Evolutionary conservation across 2,888 invertebrate genomes (phyloP).

Genomic region (Agrotis clavis): DNA sequence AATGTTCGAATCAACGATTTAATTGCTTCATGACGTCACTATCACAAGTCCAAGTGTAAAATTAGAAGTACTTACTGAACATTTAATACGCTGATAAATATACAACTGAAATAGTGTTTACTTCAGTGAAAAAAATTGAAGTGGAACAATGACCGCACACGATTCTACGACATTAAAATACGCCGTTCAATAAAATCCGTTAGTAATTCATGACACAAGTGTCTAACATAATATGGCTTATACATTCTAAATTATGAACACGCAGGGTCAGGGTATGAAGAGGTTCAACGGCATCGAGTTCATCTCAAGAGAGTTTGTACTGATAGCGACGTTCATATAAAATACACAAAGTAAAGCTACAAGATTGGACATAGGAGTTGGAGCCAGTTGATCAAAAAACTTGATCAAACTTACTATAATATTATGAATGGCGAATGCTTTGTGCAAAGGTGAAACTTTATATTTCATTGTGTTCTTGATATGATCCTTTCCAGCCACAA

Average conservation of each 20-base stretch:
- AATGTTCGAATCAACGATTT: constrained; percentile 4
- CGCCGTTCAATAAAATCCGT: constrained; percentile 22
- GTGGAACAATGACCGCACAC: constrained; percentile 26
- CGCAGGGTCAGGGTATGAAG: background rate
- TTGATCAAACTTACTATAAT: background rate
- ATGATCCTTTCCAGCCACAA: background rate
- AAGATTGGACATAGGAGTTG: background rate
- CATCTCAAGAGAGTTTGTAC: background rate
- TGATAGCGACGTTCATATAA: background rate
- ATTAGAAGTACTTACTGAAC: background rate
- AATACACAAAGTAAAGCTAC: background rate
- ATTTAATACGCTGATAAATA: constrained; percentile 2
- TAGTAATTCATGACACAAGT: constrained; percentile 16
- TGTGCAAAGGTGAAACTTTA: constrained; percentile 9
- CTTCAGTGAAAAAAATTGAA: background rate
- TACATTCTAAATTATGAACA: constrained; percentile 3
- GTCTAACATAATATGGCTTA: constrained; percentile 4
- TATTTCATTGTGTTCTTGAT: constrained; percentile 4
- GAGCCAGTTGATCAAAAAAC: background rate
- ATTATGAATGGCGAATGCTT: background rate
- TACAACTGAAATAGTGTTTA: constrained; percentile 9
- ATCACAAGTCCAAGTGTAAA: background rate
- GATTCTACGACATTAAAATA: constrained; percentile 1
- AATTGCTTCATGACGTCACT: constrained; percentile 4
- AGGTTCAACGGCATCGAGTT: background rate